Evolutionary conservation across 1,140 invertebrate genomes (phyloP).

Genomic region (Drosophila simulans): DNA sequence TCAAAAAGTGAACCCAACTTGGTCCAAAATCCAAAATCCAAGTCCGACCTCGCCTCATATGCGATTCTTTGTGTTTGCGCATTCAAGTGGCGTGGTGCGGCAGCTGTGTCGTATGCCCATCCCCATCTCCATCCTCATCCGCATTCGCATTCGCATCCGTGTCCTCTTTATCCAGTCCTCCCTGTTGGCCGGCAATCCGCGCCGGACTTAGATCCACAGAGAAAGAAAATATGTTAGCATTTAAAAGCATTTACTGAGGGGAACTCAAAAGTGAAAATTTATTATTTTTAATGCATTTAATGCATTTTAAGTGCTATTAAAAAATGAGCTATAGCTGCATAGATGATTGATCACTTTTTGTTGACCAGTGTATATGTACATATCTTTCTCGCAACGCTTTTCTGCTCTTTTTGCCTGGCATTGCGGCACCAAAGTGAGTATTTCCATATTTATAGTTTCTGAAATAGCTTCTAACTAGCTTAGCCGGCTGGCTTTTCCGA

Average conservation of each 20-base stretch:
- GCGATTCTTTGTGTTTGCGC: conserved; percentile 78
- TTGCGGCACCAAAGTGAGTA: conserved; percentile 50
- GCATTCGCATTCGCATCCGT: conserved; percentile 23
- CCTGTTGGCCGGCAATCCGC: neutral
- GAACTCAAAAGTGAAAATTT: neutral
- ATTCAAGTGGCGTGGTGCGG: conserved; percentile 71
- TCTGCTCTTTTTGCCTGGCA: conserved; percentile 24
- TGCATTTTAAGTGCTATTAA: too few species aligned
- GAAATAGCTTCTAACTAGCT: conserved; percentile 59
- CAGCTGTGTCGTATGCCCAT: conserved; percentile 36
- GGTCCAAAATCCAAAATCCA: conserved; percentile 21
- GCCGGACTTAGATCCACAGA: conserved; percentile 15
- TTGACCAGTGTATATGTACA: conserved; percentile 1
- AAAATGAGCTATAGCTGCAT: too few species aligned
- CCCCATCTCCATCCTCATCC: conserved; percentile 7
- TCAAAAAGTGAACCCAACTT: conserved; percentile 2
- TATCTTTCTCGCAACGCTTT: conserved; percentile 3
- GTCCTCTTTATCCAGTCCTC: conserved; percentile 34
- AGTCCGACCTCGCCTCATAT: conserved; percentile 54
- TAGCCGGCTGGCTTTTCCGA: conserved; percentile 29
- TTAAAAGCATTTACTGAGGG: neutral
- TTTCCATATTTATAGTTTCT: conserved; percentile 63
- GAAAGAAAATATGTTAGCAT: neutral
- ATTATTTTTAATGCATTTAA: neutral
- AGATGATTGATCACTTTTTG: neutral